Base-by-base conservation (phyloP, 2,113 vertebrate genomes). In the Vicugna pacos region DNA sequence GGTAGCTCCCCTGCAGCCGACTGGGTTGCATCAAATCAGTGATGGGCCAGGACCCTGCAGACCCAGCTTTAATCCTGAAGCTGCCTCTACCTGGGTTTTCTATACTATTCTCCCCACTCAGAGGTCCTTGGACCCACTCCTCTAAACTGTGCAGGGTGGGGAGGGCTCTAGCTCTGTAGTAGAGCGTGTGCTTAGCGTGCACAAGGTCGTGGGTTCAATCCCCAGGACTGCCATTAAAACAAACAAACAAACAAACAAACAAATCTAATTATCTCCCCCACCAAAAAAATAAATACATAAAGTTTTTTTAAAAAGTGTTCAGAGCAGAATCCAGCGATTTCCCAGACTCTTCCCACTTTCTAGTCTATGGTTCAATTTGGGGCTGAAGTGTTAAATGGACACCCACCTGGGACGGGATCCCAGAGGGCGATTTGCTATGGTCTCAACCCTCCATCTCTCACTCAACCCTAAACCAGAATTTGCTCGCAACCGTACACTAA, bases 1-100 rank as follows among this genome's bases (percentile, higher is more conserved):
- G 10, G 26, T 52, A 38, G 32, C 14, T 5, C 24, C 50, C n/a
- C 26, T 46, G 1, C 22, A 50, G 17, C 3, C 9, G 1, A 2
- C 70, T 24, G 30, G 52, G 16, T 46, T 42, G 64, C n/a, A 3
- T 52, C n/a, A 20, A 26, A 13, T 52, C 91, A 2, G 2, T 32
- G 62, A 14, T 50, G 70, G 70, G 30, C 48, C 26, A 7, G 3
- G 35, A 62, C 73, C 67, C 72, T 22, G 15, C 11, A 56, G 20
- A 35, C 42, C 60, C 48, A 52, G 77, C 16, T 16, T 28, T 28
- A 46, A 52, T 13, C 28, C 60, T 54, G 14, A 75, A 26, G 38
- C 50, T 13, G 38, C 50, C 52, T 82, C 76, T 9, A 6, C 15
- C n/a, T 38, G 8, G n/a, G 14, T 38, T 46, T 65, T 65, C 30